phyloP scores from a whole-genome alignment of 2,797 vertebrate genomes.

The Myotis findleyi region DNA sequence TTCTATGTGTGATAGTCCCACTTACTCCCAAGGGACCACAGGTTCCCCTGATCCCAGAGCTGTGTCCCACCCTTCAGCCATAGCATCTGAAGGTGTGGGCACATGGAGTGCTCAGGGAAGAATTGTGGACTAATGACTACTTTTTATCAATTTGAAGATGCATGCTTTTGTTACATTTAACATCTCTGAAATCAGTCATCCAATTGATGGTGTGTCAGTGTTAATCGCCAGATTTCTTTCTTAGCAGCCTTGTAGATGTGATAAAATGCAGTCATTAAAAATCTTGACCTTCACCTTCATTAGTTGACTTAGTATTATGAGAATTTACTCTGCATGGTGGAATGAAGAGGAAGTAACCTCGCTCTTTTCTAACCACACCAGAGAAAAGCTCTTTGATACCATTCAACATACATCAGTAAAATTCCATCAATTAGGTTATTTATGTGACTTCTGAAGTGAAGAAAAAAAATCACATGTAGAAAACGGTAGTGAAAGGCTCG shows the following conservation, averaged over 20 bases:
- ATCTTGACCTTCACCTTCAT: constrained; percentile 41
- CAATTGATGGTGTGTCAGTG: not conserved
- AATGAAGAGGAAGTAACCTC: not conserved
- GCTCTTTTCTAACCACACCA: not conserved
- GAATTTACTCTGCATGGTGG: not conserved
- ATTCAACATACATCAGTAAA: not conserved
- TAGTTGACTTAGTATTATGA: not conserved
- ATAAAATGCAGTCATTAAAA: constrained; percentile 67
- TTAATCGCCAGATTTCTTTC: constrained; percentile 44
- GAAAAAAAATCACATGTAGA: not conserved
- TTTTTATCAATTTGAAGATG: constrained; percentile 18
- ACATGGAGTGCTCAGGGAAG: not conserved
- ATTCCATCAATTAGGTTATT: constrained; percentile 38
- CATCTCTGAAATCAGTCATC: constrained; percentile 47
- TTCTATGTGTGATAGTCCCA: not conserved
- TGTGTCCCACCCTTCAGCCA: not conserved
- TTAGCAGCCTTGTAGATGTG: not conserved
- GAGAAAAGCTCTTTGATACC: not conserved
- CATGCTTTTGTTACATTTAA: not conserved
- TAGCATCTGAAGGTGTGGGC: not conserved
- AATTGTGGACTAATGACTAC: not conserved
- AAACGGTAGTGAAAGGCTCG: not conserved
- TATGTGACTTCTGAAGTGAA: constrained; percentile 49
- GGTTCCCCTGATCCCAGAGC: not conserved
- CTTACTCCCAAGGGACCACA: not conserved